Conservation (phyloP, 2,888 invertebrate species). For the Eulithis prunata region DNA sequence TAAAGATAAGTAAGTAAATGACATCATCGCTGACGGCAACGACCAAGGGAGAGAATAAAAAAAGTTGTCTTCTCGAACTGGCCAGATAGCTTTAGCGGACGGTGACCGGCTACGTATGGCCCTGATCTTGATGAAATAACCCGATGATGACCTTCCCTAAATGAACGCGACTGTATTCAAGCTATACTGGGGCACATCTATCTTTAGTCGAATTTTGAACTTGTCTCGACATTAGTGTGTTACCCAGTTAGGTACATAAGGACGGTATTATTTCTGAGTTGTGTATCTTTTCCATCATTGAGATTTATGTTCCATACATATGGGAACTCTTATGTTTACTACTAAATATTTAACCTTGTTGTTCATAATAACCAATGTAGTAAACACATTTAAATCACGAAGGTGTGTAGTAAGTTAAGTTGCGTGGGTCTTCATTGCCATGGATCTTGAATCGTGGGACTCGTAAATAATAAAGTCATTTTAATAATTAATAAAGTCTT, state of each 20-base stretch:
- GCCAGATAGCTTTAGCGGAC: slow-evolving; percentile 60
- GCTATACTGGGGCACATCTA: background rate
- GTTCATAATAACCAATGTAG: slow-evolving; percentile 47
- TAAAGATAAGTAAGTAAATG: slow-evolving; percentile 63
- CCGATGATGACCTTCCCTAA: slow-evolving; percentile 49
- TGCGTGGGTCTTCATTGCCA: slow-evolving; percentile 58
- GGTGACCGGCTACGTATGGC: slow-evolving; percentile 66
- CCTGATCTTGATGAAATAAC: slow-evolving; percentile 75
- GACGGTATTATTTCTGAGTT: too few species aligned
- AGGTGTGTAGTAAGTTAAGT: slow-evolving; percentile 25
- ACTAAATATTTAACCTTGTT: slow-evolving; percentile 41
- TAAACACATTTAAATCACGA: slow-evolving; percentile 52
- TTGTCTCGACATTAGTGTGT: too few species aligned
- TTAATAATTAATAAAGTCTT: slow-evolving; percentile 13
- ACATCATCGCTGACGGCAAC: slow-evolving; percentile 67
- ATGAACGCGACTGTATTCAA: slow-evolving; percentile 8
- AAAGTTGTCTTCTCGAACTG: slow-evolving; percentile 48
- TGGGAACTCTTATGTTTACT: background rate
- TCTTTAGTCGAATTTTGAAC: slow-evolving; percentile 20
- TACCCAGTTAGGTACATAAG: too few species aligned
- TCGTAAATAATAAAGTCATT: slow-evolving; percentile 35
- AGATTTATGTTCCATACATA: too few species aligned
- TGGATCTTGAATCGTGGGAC: slow-evolving; percentile 27
- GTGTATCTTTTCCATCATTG: too few species aligned
- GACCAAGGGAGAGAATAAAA: slow-evolving; percentile 66